Base-by-base conservation (phyloP, 2,113 vertebrate species). In the Prionailurus bengalensis region DNA sequence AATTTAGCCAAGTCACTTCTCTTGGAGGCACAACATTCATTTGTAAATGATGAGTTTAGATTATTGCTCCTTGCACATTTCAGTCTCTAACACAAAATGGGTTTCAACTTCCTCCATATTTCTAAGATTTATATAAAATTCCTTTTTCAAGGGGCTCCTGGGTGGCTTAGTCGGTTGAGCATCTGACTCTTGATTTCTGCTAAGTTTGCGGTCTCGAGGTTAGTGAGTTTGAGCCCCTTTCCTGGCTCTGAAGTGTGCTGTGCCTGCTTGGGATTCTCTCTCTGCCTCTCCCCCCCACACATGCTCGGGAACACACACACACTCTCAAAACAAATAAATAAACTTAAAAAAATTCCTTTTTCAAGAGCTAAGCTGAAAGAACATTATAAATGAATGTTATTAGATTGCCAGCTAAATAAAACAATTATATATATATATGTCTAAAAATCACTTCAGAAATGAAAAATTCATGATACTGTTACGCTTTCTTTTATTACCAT, bases 351-450 rank as follows among this genome's bases (percentile, higher is more conserved):
- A 93, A 65, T 79, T 73, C 8, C 10, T n/a, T 74, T 80, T 90
- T 70, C 85, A 85, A 97, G 95, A 96, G 45, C 9, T 90, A 39
- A 79, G 36, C 13, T 74, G 55, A 87, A 89, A 90, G 39, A 93
- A 91, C 4, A 58, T 13, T 65, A 17, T 33, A 82, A 95, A 31
- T 87, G 11, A 87, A 63, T 55, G 27, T 9, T 90, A 53, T 63
- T 61, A 61, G 65, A 88, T 97, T 70, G 17, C 17, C 71, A 39
- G 15, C 7, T 36, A 89, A 91, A 42, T 27, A 68, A 78, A 79
- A 81, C n/a, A 90, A 36, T 61, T 61, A 23, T 61, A 9, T 58
- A 58, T 58, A 58, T 29, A 17, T n/a, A 39, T 68, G 4, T 73
- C 9, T 70, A 55, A 89, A 89, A 89, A 48, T 42, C 42, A 73